Evolutionary conservation across 2,797 vertebrate genomes (phyloP).

Genomic region (Rhyacichthys aspro): DNA sequence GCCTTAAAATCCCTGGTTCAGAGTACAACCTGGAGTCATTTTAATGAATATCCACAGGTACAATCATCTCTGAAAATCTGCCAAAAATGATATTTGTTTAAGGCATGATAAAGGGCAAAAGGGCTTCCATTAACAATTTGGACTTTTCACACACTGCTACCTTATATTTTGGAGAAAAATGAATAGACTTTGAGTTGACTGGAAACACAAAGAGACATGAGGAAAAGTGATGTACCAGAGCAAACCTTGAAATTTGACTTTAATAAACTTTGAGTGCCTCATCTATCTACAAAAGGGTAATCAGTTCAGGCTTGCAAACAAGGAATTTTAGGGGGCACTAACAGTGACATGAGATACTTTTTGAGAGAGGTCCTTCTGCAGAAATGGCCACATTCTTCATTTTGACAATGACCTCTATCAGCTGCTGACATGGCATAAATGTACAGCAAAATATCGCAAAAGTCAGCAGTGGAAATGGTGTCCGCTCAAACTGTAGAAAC

Average conservation of each 20-base stretch:
- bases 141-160: constrained; percentile 1
- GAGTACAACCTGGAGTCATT: not conserved
- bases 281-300: no score
- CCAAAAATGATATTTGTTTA: not conserved
- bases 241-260: constrained; percentile 19
- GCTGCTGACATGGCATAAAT: no score
- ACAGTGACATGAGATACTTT: no score
- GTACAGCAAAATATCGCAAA: no score
- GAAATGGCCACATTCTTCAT: no score
- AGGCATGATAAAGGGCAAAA: not conserved
- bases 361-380: no score
- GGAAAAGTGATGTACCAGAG: not conserved
- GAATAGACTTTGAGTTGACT: constrained; percentile 8
- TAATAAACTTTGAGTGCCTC: no score
- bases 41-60: not conserved
- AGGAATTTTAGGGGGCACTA: no score
- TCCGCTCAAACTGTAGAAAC: no score
- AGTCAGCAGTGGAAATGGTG: no score
- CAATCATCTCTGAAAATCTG: not conserved
- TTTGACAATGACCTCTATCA: no score
- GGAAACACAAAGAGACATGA: not conserved
- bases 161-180: constrained; percentile 9
- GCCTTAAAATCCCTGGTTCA: not conserved
- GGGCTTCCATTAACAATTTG: constrained; percentile 1
- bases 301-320: no score